Conservation (phyloP, 2,797 vertebrate species). For the Centropyge bicolor region DNA sequence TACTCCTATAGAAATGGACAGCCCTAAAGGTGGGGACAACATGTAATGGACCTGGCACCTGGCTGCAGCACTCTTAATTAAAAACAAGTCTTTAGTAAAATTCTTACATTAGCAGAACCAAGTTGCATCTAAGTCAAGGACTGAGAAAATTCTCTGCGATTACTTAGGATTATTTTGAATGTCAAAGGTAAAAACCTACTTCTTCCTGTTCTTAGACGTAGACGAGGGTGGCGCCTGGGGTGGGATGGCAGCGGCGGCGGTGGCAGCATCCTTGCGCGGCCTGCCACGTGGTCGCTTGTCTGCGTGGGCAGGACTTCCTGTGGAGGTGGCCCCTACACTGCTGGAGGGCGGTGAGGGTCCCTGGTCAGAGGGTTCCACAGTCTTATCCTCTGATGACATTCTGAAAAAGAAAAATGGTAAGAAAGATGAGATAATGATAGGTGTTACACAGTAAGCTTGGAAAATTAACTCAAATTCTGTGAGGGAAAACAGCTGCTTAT, state of each 20-base stretch:
- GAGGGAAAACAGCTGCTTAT: not conserved
- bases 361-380: conserved; percentile 92
- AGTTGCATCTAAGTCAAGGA: not conserved
- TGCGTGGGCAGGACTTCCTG: conserved; percentile 92
- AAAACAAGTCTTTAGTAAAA: not conserved
- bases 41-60: not conserved
- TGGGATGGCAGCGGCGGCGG: conserved; percentile 56
- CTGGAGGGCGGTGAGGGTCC: conserved; percentile 87
- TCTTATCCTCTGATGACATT: conserved; percentile 99
- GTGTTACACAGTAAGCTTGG: not conserved
- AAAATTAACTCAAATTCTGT: not conserved
- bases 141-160: not conserved
- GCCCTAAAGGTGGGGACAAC: not conserved
- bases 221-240: conserved; percentile 82
- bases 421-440: conserved; percentile 5
- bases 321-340: conserved; percentile 90
- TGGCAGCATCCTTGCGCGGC: conserved; percentile 95
- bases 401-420: conserved; percentile 75
- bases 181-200: conserved; percentile 87
- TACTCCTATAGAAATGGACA: not conserved
- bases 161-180: conserved; percentile 6
- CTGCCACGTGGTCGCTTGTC: conserved; percentile 98
- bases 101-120: not conserved
- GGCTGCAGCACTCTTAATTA: no score
- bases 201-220: conserved; percentile 93